Conservation (phyloP, 2,113 vertebrate species). For the Aythya baeri region DNA sequence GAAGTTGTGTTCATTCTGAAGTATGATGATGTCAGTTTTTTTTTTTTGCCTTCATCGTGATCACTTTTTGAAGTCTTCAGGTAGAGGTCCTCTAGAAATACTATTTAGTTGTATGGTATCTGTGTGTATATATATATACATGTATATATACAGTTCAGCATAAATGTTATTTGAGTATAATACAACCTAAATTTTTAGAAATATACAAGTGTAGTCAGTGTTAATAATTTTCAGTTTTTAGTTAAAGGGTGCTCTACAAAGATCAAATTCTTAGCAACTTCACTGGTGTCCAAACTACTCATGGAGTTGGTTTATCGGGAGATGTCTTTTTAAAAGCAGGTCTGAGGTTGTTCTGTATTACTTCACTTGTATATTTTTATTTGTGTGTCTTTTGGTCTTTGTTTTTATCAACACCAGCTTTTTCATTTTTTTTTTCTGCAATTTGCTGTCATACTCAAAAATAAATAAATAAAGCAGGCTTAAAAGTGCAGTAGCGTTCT, state of each 20-base stretch:
- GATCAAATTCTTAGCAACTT: neutral
- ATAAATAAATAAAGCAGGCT: neutral
- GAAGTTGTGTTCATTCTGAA: neutral
- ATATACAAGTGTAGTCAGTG: neutral
- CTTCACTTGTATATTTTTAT: neutral
- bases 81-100: neutral
- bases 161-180: neutral
- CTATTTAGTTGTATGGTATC: neutral
- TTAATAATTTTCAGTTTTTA: neutral
- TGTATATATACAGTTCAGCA: too few species aligned
- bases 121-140: too few species aligned
- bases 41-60: neutral
- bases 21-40: neutral
- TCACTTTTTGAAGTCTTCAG: neutral
- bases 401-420: neutral
- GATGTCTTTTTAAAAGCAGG: neutral
- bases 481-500: neutral
- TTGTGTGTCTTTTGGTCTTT: neutral
- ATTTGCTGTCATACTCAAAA: neutral
- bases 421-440: neutral
- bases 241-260: neutral
- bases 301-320: neutral
- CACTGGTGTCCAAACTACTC: fast-evolving
- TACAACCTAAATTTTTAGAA: neutral
- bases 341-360: neutral